Conservation (phyloP, 23 tunicate genomes). For the Ciona savignyi region DNA sequence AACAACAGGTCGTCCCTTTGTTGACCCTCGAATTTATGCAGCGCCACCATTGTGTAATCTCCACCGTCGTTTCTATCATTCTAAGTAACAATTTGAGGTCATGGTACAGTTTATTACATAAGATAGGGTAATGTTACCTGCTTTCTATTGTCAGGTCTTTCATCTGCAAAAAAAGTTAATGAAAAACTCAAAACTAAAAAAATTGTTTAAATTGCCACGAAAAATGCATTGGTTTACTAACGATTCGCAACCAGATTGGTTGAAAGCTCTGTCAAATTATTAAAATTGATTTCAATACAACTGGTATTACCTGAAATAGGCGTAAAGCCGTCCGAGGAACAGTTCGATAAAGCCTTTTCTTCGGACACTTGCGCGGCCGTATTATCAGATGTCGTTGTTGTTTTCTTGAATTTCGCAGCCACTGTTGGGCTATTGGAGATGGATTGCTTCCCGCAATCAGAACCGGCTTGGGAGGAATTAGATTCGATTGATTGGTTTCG, state of each 20-base stretch:
- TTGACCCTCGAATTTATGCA: slow-evolving; percentile 49
- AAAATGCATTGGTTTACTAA: no score
- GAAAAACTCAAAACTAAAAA: no score
- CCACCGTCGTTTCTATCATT: background rate
- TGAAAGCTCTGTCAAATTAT: no score
- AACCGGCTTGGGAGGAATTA: background rate
- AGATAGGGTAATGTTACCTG: background rate
- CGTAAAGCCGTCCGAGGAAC: background rate
- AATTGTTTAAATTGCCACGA: background rate
- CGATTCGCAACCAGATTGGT: no score
- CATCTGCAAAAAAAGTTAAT: no score
- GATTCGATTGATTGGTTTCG: slow-evolving; percentile 9
- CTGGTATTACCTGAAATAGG: background rate
- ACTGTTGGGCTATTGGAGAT: background rate
- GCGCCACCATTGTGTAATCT: slow-evolving; percentile 26
- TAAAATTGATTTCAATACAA: no score
- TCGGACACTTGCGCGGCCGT: background rate
- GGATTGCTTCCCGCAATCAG: background rate
- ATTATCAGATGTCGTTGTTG: background rate
- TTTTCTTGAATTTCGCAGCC: background rate
- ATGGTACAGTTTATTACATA: background rate
- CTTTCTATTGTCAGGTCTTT: background rate
- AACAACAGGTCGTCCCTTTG: slow-evolving; percentile 47
- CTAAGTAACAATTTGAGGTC: background rate
- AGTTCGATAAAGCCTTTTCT: background rate